These are phyloP conservation scores for Engraulis encrasicolus DNA, from an alignment of 2,113 vertebrate species.

Conservation along the genomic window DNA sequence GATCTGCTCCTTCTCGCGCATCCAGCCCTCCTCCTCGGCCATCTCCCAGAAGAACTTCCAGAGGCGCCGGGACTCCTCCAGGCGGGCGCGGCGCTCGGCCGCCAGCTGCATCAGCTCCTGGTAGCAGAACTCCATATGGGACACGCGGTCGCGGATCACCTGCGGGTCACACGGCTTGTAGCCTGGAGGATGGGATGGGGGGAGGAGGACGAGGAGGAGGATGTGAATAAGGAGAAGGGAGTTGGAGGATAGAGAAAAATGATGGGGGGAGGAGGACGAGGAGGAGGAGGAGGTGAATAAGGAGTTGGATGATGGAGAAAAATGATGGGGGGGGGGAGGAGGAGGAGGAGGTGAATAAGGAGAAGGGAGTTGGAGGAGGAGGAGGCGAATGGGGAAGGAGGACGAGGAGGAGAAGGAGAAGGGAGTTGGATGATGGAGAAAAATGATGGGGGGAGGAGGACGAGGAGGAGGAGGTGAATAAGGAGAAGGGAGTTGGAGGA, in stretches of 20 bases:
- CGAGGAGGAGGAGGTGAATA: no score
- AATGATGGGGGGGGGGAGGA: not conserved
- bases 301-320: not conserved
- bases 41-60: conserved; percentile 99
- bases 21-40: conserved; percentile 97
- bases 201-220: not conserved
- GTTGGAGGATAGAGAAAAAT: not conserved
- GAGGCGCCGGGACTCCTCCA: conserved; percentile 93
- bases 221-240: no score
- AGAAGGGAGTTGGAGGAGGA: not conserved
- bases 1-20: conserved; percentile 95
- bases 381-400: no score
- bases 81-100: conserved; percentile 83
- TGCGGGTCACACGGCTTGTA: conserved; percentile 96
- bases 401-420: no score
- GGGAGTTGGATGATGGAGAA: no score
- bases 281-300: not conserved
- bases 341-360: no score
- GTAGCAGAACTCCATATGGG: conserved; percentile 96
- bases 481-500: not conserved
- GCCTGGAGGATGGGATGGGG: conserved; percentile 69
- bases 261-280: no score
- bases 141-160: conserved; percentile 89
- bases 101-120: conserved; percentile 92
- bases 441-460: not conserved